Conservation (phyloP, 2,797 vertebrate species). For the Hydrocynus forskahlii region DNA sequence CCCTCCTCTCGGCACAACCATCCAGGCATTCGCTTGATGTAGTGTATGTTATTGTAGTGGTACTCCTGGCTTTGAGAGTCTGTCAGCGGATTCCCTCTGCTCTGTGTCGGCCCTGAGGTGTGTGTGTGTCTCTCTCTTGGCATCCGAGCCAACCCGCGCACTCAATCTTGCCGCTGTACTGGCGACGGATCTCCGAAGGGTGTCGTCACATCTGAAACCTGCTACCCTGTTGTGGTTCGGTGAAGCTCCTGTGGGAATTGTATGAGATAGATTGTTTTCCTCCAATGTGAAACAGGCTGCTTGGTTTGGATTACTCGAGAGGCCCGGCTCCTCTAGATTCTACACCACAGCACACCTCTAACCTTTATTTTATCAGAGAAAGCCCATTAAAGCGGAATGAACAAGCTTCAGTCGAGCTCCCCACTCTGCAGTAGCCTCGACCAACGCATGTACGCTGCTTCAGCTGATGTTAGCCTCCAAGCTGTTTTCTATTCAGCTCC, state of each 20-base stretch:
- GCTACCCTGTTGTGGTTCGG: not conserved
- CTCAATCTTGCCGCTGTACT: not conserved
- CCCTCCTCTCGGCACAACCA: not conserved
- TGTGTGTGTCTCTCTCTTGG: too few relatives aligned
- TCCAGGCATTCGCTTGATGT: slow-evolving; percentile 26
- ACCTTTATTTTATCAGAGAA: not conserved
- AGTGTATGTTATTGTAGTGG: slow-evolving; percentile 45
- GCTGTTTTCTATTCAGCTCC: not conserved
- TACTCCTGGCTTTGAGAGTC: slow-evolving; percentile 50
- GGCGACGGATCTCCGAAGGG: not conserved
- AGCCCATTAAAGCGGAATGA: not conserved
- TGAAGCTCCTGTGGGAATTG: not conserved
- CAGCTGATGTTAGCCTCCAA: not conserved
- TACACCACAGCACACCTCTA: not conserved
- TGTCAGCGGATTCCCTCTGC: slow-evolving; percentile 55
- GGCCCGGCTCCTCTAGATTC: not conserved
- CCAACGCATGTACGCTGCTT: not conserved
- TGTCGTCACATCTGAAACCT: too few relatives aligned
- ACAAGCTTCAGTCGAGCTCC: too few relatives aligned
- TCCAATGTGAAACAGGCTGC: not conserved
- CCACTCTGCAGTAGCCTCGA: not conserved
- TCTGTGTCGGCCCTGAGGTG: slow-evolving; percentile 58
- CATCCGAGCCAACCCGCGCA: too few relatives aligned
- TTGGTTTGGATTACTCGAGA: not conserved
- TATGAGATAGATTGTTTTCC: not conserved